Evolutionary conservation across 2,113 vertebrate genomes (phyloP).

Genomic region (Cololabis saira): DNA sequence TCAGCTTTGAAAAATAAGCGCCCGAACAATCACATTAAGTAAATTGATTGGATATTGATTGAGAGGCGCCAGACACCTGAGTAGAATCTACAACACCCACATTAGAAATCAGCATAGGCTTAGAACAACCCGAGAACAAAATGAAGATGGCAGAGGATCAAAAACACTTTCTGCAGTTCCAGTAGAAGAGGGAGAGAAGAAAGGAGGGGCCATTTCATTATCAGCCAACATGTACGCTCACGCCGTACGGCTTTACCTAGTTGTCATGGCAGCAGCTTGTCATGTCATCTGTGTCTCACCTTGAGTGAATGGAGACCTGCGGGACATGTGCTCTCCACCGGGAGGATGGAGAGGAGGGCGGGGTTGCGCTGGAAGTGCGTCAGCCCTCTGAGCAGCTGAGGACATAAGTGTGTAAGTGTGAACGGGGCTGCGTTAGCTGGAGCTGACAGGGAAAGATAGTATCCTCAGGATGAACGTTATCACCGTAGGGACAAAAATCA

Average conservation of each 20-base stretch:
- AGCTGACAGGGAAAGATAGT: constrained; percentile 39
- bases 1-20: constrained; percentile 50
- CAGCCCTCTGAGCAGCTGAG: constrained; percentile 58
- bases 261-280: constrained; percentile 81
- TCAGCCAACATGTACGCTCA: constrained; percentile 63
- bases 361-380: constrained; percentile 68
- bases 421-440: constrained; percentile 30
- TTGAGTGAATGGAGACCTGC: constrained; percentile 77
- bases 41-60: constrained; percentile 65
- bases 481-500: constrained; percentile 41
- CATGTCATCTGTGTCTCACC: constrained; percentile 76
- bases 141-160: neutral
- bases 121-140: neutral
- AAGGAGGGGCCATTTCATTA: constrained; percentile 65
- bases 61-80: constrained; percentile 41
- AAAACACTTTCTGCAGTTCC: constrained; percentile 20
- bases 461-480: constrained; percentile 45
- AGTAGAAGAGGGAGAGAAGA: constrained; percentile 35
- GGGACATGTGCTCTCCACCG: constrained; percentile 52
- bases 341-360: constrained; percentile 18
- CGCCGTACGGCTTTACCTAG: constrained; percentile 60
- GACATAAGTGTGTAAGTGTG: constrained; percentile 46
- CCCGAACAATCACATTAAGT: constrained; percentile 49
- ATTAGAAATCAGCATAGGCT: constrained; percentile 10
- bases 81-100: constrained; percentile 31